Percentiles rank a stretch among this genome's conserved stretches.
Conservation (phyloP, 2,888 invertebrate species). For the Xanthorhoe designata region DNA sequence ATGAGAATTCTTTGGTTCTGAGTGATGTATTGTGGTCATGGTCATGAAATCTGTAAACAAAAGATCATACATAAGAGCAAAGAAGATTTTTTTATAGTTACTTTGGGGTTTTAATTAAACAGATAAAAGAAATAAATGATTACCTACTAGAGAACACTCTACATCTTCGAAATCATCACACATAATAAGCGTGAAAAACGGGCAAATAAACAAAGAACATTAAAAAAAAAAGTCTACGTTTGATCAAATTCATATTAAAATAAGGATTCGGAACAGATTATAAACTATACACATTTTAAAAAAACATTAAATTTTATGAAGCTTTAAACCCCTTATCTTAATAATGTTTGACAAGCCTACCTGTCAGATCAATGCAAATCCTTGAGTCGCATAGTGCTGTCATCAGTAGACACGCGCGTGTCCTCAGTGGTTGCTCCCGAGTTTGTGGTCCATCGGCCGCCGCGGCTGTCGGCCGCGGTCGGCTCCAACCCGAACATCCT, state of each 20-base stretch:
- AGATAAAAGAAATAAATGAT: too few relatives aligned
- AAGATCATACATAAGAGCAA: not conserved
- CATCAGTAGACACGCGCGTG: slow-evolving; percentile 71
- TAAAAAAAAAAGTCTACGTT: too few relatives aligned
- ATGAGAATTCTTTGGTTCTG: slow-evolving; percentile 69
- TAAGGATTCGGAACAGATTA: too few relatives aligned
- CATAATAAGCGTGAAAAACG: too few relatives aligned
- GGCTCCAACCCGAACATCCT: slow-evolving; percentile 54
- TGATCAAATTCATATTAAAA: too few relatives aligned
- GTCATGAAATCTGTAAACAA: slow-evolving; percentile 53
- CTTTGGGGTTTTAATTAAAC: too few relatives aligned
- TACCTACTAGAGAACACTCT: too few relatives aligned
- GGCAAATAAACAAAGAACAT: too few relatives aligned
- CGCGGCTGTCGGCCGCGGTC: slow-evolving; percentile 56
- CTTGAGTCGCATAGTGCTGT: slow-evolving; percentile 67
- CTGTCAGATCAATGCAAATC: slow-evolving; percentile 61
- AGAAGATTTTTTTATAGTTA: too few relatives aligned
- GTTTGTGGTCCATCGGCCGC: slow-evolving; percentile 71
- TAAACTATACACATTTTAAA: too few relatives aligned
- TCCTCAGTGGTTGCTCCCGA: slow-evolving; percentile 76
- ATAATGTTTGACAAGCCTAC: slow-evolving; percentile 28
- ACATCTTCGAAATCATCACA: too few relatives aligned
- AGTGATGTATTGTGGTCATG: slow-evolving; percentile 43
- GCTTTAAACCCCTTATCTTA: not conserved
- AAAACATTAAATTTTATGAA: too few relatives aligned